Evolutionary conservation across 1,140 invertebrate genomes (phyloP).

Genomic region (Anoplophora glabripennis): DNA sequence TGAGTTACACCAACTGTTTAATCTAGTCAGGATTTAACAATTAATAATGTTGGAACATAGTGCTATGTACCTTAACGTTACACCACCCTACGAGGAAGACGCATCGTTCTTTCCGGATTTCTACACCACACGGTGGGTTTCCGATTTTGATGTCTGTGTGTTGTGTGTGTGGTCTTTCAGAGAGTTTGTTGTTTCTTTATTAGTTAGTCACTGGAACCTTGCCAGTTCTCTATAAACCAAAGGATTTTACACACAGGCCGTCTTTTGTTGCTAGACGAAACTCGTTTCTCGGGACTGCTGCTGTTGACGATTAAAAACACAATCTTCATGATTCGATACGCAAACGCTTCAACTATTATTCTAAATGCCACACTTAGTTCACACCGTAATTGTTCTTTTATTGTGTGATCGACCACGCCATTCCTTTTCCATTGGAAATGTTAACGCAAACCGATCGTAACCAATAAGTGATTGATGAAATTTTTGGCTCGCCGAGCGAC

Average conservation of each 20-base stretch:
- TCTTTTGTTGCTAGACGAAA: conserved; percentile 22
- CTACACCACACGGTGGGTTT: conserved; percentile 41
- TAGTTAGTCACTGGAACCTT: conserved; percentile 6
- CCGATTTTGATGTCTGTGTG: conserved; percentile 13
- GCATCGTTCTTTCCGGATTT: conserved; percentile 44
- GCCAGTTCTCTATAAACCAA: conserved; percentile 13
- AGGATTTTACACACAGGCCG: conserved; percentile 6
- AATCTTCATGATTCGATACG: conserved; percentile 15
- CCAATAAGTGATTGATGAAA: no score
- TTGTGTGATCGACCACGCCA: background rate
- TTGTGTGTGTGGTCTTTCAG: conserved; percentile 15
- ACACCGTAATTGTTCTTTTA: background rate
- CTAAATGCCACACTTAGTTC: background rate
- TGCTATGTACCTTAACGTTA: conserved; percentile 45
- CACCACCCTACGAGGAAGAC: conserved; percentile 41
- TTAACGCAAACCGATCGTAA: no score
- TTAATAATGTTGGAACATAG: conserved; percentile 45
- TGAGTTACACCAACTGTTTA: background rate
- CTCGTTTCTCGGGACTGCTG: conserved; percentile 5
- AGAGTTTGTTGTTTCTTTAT: background rate
- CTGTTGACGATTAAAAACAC: conserved; percentile 12
- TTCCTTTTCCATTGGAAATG: background rate
- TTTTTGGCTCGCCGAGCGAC: no score
- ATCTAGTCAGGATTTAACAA: conserved; percentile 22
- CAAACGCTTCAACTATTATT: background rate